Evolutionary conservation across 1,140 invertebrate species (phyloP), one percentile per base, ranked within the genome.

Genomic region (Drosophila santomea): DNA sequence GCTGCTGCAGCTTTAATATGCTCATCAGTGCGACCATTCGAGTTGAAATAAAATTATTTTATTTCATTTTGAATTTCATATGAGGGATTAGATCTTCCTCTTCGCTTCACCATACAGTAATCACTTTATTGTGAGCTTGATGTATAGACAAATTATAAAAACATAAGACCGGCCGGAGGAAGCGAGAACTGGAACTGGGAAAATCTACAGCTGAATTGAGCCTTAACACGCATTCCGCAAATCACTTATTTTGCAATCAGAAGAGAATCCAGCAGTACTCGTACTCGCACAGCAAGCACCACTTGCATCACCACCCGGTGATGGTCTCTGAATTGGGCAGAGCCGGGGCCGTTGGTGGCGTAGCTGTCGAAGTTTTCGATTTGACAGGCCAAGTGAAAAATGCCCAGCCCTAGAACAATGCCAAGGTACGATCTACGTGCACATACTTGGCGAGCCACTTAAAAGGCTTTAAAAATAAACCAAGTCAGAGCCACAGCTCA

Each of bases 141-240:
- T 89, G 52, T 80, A 88, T 88, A 89, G 84, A 88, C 84, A 88
- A 88, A 89, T 88, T 88, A 88, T 84, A 84, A 83, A 71, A 75
- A 58, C 73, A 88, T 88, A 88, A 77, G 59, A 25, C 47, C 5
- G 38, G n/a, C 8, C 8, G 23, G 15, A 12, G 23, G 17, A 10
- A 7, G 8, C 11, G 15, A 45, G n/a, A 8, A 23, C 5, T 8
- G 45, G 15, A 25, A 39, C 58, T 17, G 44, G 7, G 43, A n/a
- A 67, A 12, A 48, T 48, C 43, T 35, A 17, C 62, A 59, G 39
- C 48, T 54, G 72, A 71, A 75, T 75, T 75, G 73, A 75, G 73
- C 72, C 73, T 75, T 75, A 75, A 66, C 73, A 75, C 73, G 73
- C 73, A 75, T 56, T 75, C 72, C 61, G 52, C 68, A 74, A 89